Evolutionary conservation across 2,113 vertebrate genomes (phyloP), one percentile per base, ranked within the genome.

Genomic region (Equus przewalskii): DNA sequence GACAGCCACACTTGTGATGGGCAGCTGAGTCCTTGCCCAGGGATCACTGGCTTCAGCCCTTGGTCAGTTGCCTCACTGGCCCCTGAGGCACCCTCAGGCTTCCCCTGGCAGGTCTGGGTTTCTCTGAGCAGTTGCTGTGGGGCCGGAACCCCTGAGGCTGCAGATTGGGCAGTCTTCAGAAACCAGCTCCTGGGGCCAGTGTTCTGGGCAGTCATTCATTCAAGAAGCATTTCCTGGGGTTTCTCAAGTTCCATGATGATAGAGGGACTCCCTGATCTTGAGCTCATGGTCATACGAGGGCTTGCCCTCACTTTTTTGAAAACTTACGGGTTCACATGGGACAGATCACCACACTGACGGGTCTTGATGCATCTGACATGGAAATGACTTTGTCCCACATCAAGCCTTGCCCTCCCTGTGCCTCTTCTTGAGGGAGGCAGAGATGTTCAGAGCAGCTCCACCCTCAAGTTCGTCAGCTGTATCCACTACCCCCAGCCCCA

Each of bases 241-340:
- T 3, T 21, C 19, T 33, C 0, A 1, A 19, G 76, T 36, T 83
- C 65, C 3, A 0, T 0, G 36, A 51, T 11, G 8, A 30, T 7
- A 6, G 16, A 69, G 24, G 62, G 30, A 44, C 46, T n/a, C 24
- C 16, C 14, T 60, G 60, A 28, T 58, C 56, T 33, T 36, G 65
- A 64, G 26, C 62, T 69, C 80, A 33, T 33, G 70, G 44, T 81
- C 80, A 30, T 5, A 49, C 15, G 3, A 6, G 18, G 58, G 30
- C 19, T 94, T 85, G 21, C 56, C 7, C 9, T 36, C 28, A 7
- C 82, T 62, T 21, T 76, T 41, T 70, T 94, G 49, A 56, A 89
- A 24, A 60, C 22, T 49, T 65, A 18, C 72, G 33, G 30, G 18
- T 67, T 91, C 67, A 14, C 18, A n/a, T 76, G n/a, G 78, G 56